Base-by-base conservation (phyloP, 2,113 vertebrate genomes). In the Macroglossus sobrinus region DNA sequence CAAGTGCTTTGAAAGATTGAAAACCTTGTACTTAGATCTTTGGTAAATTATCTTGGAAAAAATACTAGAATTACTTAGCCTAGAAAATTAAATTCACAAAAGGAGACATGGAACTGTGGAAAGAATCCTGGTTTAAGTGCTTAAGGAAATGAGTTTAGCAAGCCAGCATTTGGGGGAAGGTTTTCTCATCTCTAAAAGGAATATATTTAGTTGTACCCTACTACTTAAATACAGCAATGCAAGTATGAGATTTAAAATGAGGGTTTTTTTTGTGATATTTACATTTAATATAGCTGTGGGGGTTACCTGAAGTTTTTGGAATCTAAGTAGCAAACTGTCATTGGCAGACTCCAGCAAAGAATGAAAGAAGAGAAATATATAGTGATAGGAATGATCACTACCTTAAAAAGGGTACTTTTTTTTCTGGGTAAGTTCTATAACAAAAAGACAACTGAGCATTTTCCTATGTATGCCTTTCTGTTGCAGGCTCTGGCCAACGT, bases 401-500 rank as follows among this genome's bases (percentile, higher is more conserved):
- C 4, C 4, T 21, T 47, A 19, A 19, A 79, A 40, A 8, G 11
- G 21, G 21, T 15, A 35, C 45, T 9, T 18, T 16, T 13, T 59
- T 78, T 57, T 59, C 12, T 81, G 18, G 2, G 5, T 26, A 18
- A 24, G 45, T 13, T 2, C 2, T 57, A 0, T 53, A 57, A 45
- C 7, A 30, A 2, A 63, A 50, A 30, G 30, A 26, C 47, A 59
- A 38, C 28, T 66, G 19, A 68, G 40, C 3, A 2, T 50, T 91
- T 22, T 63, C 38, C 10, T 75, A 0, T 53, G 3, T 28, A 2
- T 63, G 47, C 9, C 5, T 0, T 2, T 89, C 50, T 82, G 13
- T 96, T 96, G 28, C 64, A 99, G 99, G 99, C 99, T 33, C 98
- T 99, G 38, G 98, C 99, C 84, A 99, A 98, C 26, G 97, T 99